phyloP scores from a whole-genome alignment of 2,888 invertebrate genomes.

The Lasioglossum morio region DNA sequence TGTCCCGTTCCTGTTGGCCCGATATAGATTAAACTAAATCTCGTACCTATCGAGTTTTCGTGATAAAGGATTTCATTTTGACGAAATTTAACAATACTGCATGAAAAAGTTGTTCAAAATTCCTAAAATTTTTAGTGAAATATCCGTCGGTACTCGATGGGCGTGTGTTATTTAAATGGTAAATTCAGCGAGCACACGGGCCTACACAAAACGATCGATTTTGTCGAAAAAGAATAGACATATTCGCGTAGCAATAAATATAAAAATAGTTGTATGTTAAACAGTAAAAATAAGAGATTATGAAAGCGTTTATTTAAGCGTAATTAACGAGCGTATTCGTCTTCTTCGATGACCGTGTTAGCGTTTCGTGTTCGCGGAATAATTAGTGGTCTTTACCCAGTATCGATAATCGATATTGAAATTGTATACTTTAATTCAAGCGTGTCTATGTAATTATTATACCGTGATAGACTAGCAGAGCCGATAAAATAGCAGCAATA shows the following conservation, averaged over 20 bases:
- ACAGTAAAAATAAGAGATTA: not conserved
- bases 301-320: not conserved
- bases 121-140: not conserved
- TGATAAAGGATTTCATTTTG: not conserved
- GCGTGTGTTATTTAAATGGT: not conserved
- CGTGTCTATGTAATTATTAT: constrained; percentile 2
- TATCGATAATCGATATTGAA: not conserved
- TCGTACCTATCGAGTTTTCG: not conserved
- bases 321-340: not conserved
- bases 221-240: not conserved
- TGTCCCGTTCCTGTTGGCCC: not conserved
- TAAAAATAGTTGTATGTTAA: not conserved
- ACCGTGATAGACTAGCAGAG: not conserved
- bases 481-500: not conserved
- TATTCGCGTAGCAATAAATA: not conserved
- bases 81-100: not conserved
- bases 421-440: not conserved
- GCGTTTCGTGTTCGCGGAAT: not conserved
- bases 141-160: not conserved
- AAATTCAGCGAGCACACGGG: not conserved
- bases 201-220: not conserved
- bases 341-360: not conserved
- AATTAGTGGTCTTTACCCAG: constrained; percentile 1
- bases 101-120: not conserved
- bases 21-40: not conserved